A percentile compares a stretch with the other conserved stretches of the same genome.
Evolutionary conservation across 1,140 invertebrate species (phyloP).

Genomic region (Helicorthomorpha holstii): DNA sequence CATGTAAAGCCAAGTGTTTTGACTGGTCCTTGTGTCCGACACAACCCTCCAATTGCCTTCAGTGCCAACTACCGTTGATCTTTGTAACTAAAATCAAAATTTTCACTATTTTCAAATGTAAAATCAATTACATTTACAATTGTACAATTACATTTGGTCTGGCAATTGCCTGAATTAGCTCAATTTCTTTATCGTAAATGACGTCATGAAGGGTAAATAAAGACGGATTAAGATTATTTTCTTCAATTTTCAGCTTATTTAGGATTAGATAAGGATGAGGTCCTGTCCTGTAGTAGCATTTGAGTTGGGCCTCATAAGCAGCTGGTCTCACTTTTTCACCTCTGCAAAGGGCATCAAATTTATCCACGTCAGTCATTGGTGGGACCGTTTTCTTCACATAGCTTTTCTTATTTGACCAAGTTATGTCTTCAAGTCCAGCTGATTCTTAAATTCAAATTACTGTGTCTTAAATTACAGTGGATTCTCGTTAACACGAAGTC

Average conservation of each 20-base stretch:
- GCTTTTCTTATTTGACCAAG: too few species aligned
- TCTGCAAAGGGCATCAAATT: slow-evolving; percentile 34
- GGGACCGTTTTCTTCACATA: too few species aligned
- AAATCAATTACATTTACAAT: not conserved
- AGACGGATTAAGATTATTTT: slow-evolving; percentile 27
- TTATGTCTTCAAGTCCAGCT: too few species aligned
- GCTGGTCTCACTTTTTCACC: slow-evolving; percentile 25
- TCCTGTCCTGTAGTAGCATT: slow-evolving; percentile 21
- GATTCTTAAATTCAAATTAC: too few species aligned
- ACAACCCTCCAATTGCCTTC: slow-evolving; percentile 14
- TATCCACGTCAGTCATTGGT: too few species aligned
- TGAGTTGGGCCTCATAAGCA: slow-evolving; percentile 17
- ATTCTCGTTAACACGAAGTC: too few species aligned
- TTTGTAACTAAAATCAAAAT: slow-evolving; percentile 21
- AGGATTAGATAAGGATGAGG: slow-evolving; percentile 27
- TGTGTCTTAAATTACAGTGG: too few species aligned
- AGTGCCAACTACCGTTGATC: slow-evolving; percentile 31
- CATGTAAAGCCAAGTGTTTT: slow-evolving; percentile 33
- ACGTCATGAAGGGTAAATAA: slow-evolving; percentile 35
- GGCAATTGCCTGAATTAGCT: slow-evolving; percentile 27
- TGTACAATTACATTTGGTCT: slow-evolving; percentile 25
- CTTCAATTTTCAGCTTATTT: slow-evolving; percentile 33
- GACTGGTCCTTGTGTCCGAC: slow-evolving; percentile 21
- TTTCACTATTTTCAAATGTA: not conserved
- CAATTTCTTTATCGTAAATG: slow-evolving; percentile 29